Base-by-base conservation (phyloP, 1,140 invertebrate species). In the Bombus fervidus region DNA sequence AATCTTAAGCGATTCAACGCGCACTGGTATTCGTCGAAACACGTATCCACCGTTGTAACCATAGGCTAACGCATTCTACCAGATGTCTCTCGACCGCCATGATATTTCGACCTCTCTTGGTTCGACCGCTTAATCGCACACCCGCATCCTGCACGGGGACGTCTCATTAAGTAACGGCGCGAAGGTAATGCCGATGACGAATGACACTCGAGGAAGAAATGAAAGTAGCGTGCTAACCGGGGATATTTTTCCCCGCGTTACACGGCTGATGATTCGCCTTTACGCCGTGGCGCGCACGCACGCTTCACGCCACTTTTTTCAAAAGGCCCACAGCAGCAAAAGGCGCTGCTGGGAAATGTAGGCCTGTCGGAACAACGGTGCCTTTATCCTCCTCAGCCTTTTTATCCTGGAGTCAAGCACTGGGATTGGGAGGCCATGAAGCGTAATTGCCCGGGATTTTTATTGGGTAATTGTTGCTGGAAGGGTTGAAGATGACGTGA, bases 111-210 rank as follows among this genome's bases (percentile, higher is more conserved):
- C 72, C 81, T 59, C 57, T 64, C 25, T 59, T 47, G 59, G 80
- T 64, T 62, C 28, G 53, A 47, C 72, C 77, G 71, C 59, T 83
- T 82, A 71, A 76, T 89, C 88, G 79, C 76, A 77, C 88, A 83
- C 88, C 88, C 88, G 86, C 89, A 73, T 77, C 77, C 34, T 18
- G 28, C 76, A 75, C 34, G 89, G 72, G 78, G 83, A 81, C 77
- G 83, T 89, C 90, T 91, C 90, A 91, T 91, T 91, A 91, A 82
- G 79, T 69, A 84, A 76, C 57, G 47, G 39, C 59, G 81, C 79
- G 75, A 89, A 72, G 66, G 83, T 80, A 85, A 85, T 79, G 83
- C 83, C 83, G 83, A 85, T 85, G 83, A 85, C 83, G 83, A 59
- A 81, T 74, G 87, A 74, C 76, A 59, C 22, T 87, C 69, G 68